phyloP scores from a whole-genome alignment of 1,140 invertebrate genomes.

The Lordiphosa collinella region DNA sequence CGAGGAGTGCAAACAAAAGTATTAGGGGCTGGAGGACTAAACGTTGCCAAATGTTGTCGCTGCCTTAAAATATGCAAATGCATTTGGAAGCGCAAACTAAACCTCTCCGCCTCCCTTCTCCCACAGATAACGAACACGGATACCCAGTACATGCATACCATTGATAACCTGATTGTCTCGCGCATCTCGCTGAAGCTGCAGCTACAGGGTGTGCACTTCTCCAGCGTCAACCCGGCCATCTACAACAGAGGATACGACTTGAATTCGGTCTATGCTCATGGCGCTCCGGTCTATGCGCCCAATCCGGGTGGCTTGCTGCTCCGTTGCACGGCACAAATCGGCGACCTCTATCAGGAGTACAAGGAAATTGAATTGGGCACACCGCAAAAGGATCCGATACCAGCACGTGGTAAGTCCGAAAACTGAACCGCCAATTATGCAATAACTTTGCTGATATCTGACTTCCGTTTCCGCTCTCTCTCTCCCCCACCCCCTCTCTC shows the following conservation, averaged over 20 bases:
- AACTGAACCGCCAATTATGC: constrained; percentile 26
- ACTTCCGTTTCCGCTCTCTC: constrained; percentile 48
- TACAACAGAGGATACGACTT: constrained; percentile 36
- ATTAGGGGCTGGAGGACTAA: constrained; percentile 55
- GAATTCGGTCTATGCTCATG: constrained; percentile 54
- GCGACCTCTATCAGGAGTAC: constrained; percentile 81
- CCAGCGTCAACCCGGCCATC: constrained; percentile 54
- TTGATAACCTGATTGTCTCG: constrained; percentile 74
- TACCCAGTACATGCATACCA: constrained; percentile 67
- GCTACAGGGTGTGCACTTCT: constrained; percentile 72
- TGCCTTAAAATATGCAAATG: constrained; percentile 67
- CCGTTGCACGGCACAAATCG: constrained; percentile 81
- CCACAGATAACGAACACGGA: constrained; percentile 58
- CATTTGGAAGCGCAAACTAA: constrained; percentile 65
- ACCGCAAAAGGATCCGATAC: constrained; percentile 81
- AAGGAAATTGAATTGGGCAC: constrained; percentile 81
- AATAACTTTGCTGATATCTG: constrained; percentile 40
- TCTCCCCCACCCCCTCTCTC: constrained; percentile 10
- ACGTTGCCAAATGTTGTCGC: constrained; percentile 65
- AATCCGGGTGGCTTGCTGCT: constrained; percentile 79
- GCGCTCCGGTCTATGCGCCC: constrained; percentile 35
- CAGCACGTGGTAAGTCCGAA: constrained; percentile 80
- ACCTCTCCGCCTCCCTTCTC: constrained; percentile 11
- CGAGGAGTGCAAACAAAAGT: constrained; percentile 59
- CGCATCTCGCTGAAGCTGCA: constrained; percentile 75